Evolutionary conservation across 2,797 vertebrate species (phyloP).

Genomic region (Halcyon smyrnensis): DNA sequence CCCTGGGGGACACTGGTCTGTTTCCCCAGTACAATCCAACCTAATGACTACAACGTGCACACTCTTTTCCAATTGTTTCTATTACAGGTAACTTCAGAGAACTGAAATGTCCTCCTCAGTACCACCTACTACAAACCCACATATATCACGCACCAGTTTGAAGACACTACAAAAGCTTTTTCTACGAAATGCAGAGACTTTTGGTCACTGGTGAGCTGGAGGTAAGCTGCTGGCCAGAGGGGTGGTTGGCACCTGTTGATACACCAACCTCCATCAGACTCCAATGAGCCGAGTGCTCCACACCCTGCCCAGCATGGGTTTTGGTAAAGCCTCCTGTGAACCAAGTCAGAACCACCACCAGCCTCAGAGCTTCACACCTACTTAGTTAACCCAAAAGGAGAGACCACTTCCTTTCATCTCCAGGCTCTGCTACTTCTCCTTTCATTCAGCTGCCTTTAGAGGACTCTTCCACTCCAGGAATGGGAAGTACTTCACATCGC

Average conservation of each 20-base stretch:
- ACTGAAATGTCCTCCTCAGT: not conserved
- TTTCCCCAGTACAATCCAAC: too few species aligned
- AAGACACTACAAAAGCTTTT: not conserved
- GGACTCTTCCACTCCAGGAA: not conserved
- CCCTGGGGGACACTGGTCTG: too few species aligned
- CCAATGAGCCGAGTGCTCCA: not conserved
- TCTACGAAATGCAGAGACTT: not conserved
- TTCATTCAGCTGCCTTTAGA: not conserved
- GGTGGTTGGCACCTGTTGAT: not conserved
- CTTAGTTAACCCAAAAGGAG: not conserved
- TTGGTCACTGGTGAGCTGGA: not conserved
- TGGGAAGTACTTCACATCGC: not conserved
- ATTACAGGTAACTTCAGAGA: not conserved
- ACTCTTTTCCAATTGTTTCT: too few species aligned
- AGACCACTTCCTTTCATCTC: not conserved
- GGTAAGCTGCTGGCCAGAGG: not conserved
- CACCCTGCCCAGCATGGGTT: not conserved
- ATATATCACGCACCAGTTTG: not conserved
- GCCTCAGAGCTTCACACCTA: not conserved
- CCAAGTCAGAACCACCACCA: not conserved
- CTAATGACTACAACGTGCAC: too few species aligned
- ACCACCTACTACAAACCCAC: not conserved
- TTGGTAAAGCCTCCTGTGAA: not conserved
- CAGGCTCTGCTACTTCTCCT: not conserved
- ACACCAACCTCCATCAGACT: not conserved